Evolutionary conservation across 2,113 vertebrate species (phyloP).

Genomic region (Columba janthina): DNA sequence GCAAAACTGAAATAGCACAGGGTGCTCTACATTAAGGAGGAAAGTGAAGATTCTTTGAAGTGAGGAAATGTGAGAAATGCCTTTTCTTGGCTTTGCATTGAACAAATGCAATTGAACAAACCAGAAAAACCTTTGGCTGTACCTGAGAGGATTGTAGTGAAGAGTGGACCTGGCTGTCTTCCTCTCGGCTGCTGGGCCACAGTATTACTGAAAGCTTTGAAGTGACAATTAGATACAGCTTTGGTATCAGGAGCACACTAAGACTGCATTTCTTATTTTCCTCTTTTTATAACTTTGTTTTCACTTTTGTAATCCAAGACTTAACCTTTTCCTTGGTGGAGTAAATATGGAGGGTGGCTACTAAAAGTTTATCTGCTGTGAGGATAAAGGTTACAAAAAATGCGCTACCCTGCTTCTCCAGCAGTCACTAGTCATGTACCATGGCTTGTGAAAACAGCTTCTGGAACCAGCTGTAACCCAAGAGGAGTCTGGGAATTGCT

Average conservation of each 20-base stretch:
- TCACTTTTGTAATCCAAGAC: neutral
- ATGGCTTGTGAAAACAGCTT: neutral
- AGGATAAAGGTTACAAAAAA: neutral
- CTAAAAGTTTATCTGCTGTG: neutral
- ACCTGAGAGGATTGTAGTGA: neutral
- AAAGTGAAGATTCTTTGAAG: neutral
- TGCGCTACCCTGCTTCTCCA: neutral
- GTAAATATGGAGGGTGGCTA: neutral
- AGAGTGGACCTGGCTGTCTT: neutral
- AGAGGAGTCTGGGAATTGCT: neutral
- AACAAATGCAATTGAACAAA: neutral
- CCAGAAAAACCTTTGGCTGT: neutral
- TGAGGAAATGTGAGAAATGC: neutral
- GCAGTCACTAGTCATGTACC: fast-evolving
- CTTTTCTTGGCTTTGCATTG: neutral
- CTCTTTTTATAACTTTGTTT: neutral
- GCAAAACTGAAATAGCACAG: neutral
- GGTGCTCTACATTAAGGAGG: neutral
- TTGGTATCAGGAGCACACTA: neutral
- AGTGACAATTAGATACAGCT: neutral
- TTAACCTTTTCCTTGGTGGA: neutral
- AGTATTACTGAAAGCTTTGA: neutral
- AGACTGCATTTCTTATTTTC: neutral
- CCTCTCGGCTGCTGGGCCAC: neutral
- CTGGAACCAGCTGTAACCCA: neutral